These are phyloP conservation scores for Avahi laniger DNA, from an alignment of 2,797 vertebrate species.

Conservation along the genomic window DNA sequence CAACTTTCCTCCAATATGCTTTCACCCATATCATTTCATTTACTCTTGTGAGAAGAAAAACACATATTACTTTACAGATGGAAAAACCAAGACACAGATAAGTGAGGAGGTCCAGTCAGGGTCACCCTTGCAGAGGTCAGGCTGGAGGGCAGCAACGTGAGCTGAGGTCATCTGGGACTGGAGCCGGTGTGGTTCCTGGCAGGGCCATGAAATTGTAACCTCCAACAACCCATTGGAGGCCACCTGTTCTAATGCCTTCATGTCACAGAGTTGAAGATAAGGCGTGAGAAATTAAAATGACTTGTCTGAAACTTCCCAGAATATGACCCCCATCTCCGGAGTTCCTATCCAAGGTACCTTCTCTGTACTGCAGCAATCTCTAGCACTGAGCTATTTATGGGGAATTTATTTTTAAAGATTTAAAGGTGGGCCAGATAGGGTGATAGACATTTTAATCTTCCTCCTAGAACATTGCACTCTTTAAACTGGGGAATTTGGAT, in stretches of 20 bases:
- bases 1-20: constrained; percentile 17
- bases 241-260: not conserved
- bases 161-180: constrained; percentile 9
- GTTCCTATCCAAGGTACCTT: not conserved
- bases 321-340: not conserved
- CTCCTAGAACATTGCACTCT: not conserved
- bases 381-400: not conserved
- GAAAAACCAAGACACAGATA: constrained; percentile 66
- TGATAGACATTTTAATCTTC: not conserved
- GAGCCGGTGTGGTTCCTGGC: not conserved
- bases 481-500: not conserved
- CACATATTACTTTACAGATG: constrained; percentile 72
- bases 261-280: constrained; percentile 55
- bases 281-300: constrained; percentile 28
- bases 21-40: constrained; percentile 53
- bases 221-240: not conserved
- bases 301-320: not conserved
- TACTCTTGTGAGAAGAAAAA: constrained; percentile 56
- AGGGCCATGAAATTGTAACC: constrained; percentile 32
- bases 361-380: not conserved
- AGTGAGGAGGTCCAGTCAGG: constrained; percentile 13
- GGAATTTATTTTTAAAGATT: constrained; percentile 1
- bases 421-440: not conserved
- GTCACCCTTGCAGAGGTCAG: constrained; percentile 11
- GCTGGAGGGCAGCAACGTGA: constrained; percentile 48